These are phyloP conservation scores for Griposia aprilina DNA, from an alignment of 2,888 invertebrate species.

Conservation along the genomic window DNA sequence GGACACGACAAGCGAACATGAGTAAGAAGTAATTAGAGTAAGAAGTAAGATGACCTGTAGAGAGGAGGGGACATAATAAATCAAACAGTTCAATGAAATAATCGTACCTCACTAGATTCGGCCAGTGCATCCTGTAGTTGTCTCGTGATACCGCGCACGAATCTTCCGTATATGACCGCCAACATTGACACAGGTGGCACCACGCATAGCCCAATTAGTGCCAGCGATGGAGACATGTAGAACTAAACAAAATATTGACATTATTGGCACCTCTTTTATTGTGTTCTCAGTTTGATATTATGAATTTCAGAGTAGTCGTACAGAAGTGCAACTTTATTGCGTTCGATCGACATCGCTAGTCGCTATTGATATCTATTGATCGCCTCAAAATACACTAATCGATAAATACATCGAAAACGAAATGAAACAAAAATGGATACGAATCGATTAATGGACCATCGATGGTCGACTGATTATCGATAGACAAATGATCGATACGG, in stretches of 20 bases:
- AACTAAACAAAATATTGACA: constrained; percentile 90
- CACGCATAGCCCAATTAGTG: constrained; percentile 95
- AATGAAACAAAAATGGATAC: not conserved
- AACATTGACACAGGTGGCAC: constrained; percentile 97
- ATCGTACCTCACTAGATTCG: constrained; percentile 83
- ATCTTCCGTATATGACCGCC: constrained; percentile 95
- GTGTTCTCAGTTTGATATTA: not conserved
- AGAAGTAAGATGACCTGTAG: not conserved
- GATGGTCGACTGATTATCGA: not conserved
- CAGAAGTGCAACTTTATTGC: not conserved
- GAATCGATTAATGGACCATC: not conserved
- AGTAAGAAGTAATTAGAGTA: no score
- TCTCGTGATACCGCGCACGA: constrained; percentile 95
- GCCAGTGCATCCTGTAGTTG: constrained; percentile 94
- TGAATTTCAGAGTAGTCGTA: not conserved
- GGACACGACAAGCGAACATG: no score
- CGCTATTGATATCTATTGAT: not conserved
- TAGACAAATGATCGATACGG: not conserved
- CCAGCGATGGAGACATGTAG: constrained; percentile 97
- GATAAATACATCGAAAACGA: not conserved
- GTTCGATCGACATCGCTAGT: not conserved
- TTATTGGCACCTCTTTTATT: constrained; percentile 17
- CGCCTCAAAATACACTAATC: not conserved
- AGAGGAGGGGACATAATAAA: constrained; percentile 7
- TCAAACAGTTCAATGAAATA: constrained; percentile 7